These are phyloP conservation scores for Phymorhynchus buccinoides DNA, from an alignment of 1,140 invertebrate genomes.

Conservation along the genomic window DNA sequence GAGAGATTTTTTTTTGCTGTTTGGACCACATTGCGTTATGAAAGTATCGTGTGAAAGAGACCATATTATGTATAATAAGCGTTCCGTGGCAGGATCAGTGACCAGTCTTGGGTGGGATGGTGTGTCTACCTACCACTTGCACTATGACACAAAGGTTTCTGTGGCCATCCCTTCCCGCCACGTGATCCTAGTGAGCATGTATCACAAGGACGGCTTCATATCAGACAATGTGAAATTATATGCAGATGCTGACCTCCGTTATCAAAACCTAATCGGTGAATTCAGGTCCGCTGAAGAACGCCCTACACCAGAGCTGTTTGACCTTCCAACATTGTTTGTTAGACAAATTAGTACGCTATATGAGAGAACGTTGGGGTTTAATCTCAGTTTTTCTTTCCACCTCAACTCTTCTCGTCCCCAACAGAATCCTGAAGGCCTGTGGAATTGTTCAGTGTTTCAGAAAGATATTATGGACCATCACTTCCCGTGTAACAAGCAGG, in stretches of 20 bases:
- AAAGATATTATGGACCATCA: not conserved
- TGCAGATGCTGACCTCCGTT: no score
- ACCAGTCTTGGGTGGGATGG: not conserved
- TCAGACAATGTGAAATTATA: not conserved
- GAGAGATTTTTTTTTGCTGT: no score
- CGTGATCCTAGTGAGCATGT: not conserved
- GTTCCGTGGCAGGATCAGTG: not conserved
- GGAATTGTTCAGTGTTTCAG: constrained; percentile 21
- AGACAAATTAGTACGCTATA: no score
- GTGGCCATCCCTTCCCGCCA: not conserved
- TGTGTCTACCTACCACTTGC: not conserved
- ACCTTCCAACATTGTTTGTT: not conserved
- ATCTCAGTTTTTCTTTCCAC: constrained; percentile 17
- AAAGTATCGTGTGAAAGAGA: no score
- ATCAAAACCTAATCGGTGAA: no score
- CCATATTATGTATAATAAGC: no score
- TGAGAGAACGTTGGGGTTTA: not conserved
- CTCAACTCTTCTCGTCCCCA: not conserved
- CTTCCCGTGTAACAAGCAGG: constrained; percentile 15
- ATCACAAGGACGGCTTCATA: not conserved
- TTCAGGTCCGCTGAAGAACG: no score
- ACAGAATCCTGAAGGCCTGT: not conserved
- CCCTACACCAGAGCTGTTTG: not conserved
- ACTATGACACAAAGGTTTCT: not conserved
- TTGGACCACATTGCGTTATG: no score